Conservation (phyloP, 2,113 vertebrate species). For the Bucco capensis region DNA sequence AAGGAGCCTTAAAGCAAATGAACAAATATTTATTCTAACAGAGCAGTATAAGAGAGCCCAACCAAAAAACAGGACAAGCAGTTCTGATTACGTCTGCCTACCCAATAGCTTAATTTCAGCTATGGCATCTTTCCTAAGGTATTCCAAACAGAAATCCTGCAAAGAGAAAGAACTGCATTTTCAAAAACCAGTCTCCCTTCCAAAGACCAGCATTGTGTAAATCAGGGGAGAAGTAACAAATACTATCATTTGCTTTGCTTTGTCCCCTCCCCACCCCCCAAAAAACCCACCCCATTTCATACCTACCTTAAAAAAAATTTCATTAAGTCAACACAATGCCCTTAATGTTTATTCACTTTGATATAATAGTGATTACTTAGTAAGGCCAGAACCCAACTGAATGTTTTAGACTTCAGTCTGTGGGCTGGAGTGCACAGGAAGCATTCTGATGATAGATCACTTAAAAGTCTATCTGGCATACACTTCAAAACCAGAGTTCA, state of each 20-base stretch:
- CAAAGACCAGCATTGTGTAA: not conserved
- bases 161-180: not conserved
- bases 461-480: conserved; percentile 43
- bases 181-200: not conserved
- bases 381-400: conserved; percentile 32
- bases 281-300: not conserved
- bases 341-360: conserved; percentile 13
- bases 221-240: not conserved
- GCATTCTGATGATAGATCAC: not conserved
- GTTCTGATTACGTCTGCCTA: not conserved
- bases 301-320: not conserved
- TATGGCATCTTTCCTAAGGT: not conserved
- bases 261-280: not conserved
- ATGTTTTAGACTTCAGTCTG: not conserved
- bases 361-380: not conserved
- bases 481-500: conserved; percentile 51
- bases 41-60: not conserved
- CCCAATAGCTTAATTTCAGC: not conserved
- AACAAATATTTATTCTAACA: conserved; percentile 51
- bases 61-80: not conserved
- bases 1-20: conserved; percentile 25
- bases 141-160: conserved; percentile 15
- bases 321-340: not conserved
- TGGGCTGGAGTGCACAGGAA: not conserved
- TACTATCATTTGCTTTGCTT: not conserved